Evolutionary conservation across 2,797 vertebrate species (phyloP), one percentile per base, ranked within the genome.

Genomic region (Selene dorsalis): DNA sequence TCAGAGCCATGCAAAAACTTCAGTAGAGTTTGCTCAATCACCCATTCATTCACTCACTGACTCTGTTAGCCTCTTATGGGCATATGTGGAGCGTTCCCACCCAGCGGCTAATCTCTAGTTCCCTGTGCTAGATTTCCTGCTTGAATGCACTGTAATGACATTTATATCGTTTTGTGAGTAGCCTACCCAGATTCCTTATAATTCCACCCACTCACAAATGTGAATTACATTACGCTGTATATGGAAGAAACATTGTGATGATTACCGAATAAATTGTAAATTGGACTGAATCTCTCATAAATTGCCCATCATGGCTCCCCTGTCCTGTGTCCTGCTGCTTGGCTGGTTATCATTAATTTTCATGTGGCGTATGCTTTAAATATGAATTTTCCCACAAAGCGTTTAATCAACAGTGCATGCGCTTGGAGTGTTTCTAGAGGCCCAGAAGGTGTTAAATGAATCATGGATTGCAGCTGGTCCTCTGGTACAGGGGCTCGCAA

Each of bases 91-190:
- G 87, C 89, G 30, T 89, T 90, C 83, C 85, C 88, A 73, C 91
- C 92, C 91, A 89, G 87, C 77, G 88, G 90, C 92, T 89, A 92
- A 89, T 93, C 88, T 93, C 91, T 75, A 66, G 77, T 80, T 92
- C 89, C 92, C 84, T 90, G 85, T 86, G 87, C 92, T 91, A 92
- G 87, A 93, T 92, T 90, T 89, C 84, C 72, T 90, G 93, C 93
- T 91, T 92, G 84, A 92, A 89, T 92, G 93, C 90, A 90, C 91
- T 87, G 79, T 94, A 94, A 94, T 94, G 91, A 93, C 91, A 93
- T 93, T 94, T 91, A 90, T 92, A 92, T 93, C 82, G 84, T 90
- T 92, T 88, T 91, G 87, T 82, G 83, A 91, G 89, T 85, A 75
- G 85, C 82, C 84, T 84, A 82, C 87, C 92, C 87, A 83, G 87